phyloP scores from a whole-genome alignment of 2,113 vertebrate genomes.

The Heterochromis multidens region DNA sequence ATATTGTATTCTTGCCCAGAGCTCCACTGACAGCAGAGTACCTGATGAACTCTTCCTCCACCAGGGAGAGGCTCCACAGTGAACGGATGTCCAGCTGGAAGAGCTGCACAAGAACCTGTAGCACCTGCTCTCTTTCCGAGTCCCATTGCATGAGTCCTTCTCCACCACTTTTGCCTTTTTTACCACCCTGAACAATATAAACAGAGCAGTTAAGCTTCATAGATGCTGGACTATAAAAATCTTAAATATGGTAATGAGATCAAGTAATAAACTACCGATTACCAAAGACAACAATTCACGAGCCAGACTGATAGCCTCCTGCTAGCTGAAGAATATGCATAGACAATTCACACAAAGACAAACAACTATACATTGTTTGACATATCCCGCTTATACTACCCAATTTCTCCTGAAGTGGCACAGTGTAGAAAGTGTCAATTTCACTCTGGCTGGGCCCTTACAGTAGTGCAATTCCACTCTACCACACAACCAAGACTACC shows the following conservation, averaged over 20 bases:
- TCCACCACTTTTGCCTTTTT: constrained; percentile 77
- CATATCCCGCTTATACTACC: background rate
- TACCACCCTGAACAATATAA: constrained; percentile 74
- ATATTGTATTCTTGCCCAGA: background rate
- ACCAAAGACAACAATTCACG: constrained; percentile 71
- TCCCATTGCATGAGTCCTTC: constrained; percentile 83
- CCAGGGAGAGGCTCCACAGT: constrained; percentile 85
- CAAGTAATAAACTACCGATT: constrained; percentile 66
- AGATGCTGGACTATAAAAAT: background rate
- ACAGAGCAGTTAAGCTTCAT: background rate
- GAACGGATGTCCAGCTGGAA: constrained; percentile 87
- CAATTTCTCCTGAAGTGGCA: constrained; percentile 35
- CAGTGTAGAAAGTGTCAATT: constrained; percentile 11
- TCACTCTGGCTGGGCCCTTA: constrained; percentile 71
- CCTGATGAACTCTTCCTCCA: constrained; percentile 95
- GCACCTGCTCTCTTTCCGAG: constrained; percentile 78
- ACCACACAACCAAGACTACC: constrained; percentile 72
- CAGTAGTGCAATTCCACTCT: constrained; percentile 64
- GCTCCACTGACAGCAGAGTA: constrained; percentile 26
- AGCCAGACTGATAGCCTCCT: constrained; percentile 27
- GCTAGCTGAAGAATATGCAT: constrained; percentile 51
- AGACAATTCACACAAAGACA: constrained; percentile 25
- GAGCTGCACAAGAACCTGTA: constrained; percentile 83
- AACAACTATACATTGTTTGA: constrained; percentile 52
- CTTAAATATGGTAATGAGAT: background rate